A percentile compares a stretch with the other conserved stretches of the same genome.
phyloP scores from a whole-genome alignment of 2,888 invertebrate genomes.

The Dysmachus trigonus region DNA sequence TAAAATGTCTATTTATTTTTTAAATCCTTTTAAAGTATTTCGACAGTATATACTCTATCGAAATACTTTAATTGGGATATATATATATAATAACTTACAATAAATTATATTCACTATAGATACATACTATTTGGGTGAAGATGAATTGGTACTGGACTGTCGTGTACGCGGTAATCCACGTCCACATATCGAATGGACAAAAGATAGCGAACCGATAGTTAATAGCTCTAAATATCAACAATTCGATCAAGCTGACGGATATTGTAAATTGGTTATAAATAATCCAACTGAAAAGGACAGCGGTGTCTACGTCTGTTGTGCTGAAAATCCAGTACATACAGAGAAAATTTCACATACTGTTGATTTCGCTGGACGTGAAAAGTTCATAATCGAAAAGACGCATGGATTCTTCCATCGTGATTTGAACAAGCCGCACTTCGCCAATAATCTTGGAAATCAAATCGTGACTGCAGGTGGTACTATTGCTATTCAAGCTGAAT shows the following conservation, averaged over 20 bases:
- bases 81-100: not conserved
- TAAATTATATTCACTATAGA: constrained; percentile 65
- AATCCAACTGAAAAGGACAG: constrained; percentile 75
- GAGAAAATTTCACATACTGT: constrained; percentile 80
- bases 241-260: constrained; percentile 76
- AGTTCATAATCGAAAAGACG: constrained; percentile 63
- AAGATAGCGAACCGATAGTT: constrained; percentile 71
- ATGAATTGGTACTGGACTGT: constrained; percentile 81
- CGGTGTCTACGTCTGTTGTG: constrained; percentile 79
- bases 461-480: constrained; percentile 80
- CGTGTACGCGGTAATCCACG: constrained; percentile 78
- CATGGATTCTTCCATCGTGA: constrained; percentile 64
- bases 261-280: constrained; percentile 74
- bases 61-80: not conserved
- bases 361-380: constrained; percentile 68
- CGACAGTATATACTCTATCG: not conserved
- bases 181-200: constrained; percentile 80
- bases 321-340: constrained; percentile 76
- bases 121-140: constrained; percentile 75
- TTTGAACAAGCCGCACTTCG: constrained; percentile 75
- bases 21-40: not conserved
- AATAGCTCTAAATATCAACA: constrained; percentile 70
- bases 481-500: constrained; percentile 81
- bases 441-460: constrained; percentile 75
- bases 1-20: not conserved